Conservation (phyloP, 2,113 vertebrate genomes). For the Cynocephalus volans region DNA sequence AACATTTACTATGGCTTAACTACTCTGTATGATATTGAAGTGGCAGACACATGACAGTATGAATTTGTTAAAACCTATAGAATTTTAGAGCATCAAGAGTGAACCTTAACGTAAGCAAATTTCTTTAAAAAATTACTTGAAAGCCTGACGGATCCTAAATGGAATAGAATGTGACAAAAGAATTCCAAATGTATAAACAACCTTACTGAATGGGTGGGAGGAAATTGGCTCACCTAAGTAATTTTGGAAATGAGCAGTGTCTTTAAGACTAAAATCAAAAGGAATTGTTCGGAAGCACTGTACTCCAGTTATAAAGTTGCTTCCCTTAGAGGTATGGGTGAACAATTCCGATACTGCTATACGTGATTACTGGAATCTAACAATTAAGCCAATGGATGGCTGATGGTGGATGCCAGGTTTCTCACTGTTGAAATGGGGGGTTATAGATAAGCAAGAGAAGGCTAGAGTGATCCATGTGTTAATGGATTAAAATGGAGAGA, state of each 20-base stretch:
- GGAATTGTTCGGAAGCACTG: too few relatives aligned
- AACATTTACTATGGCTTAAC: background rate
- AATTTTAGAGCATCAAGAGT: background rate
- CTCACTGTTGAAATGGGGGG: background rate
- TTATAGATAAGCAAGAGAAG: background rate
- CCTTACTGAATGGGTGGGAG: background rate
- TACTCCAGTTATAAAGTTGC: background rate
- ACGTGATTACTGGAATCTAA: background rate
- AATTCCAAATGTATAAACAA: background rate
- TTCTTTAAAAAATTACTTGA: background rate
- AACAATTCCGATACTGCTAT: background rate
- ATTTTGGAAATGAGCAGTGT: too few relatives aligned
- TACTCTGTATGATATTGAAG: background rate
- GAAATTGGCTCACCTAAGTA: too few relatives aligned
- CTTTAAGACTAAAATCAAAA: too few relatives aligned
- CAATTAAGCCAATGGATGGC: background rate
- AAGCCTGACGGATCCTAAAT: background rate
- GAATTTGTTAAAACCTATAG: background rate
- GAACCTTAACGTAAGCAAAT: background rate
- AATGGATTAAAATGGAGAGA: background rate
- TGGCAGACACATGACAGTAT: background rate
- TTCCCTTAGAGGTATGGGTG: background rate
- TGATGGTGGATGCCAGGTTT: background rate
- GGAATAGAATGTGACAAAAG: background rate
- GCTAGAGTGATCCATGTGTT: too few relatives aligned